phyloP scores from a whole-genome alignment of 2,888 invertebrate genomes.

The Uropetala carovei region DNA sequence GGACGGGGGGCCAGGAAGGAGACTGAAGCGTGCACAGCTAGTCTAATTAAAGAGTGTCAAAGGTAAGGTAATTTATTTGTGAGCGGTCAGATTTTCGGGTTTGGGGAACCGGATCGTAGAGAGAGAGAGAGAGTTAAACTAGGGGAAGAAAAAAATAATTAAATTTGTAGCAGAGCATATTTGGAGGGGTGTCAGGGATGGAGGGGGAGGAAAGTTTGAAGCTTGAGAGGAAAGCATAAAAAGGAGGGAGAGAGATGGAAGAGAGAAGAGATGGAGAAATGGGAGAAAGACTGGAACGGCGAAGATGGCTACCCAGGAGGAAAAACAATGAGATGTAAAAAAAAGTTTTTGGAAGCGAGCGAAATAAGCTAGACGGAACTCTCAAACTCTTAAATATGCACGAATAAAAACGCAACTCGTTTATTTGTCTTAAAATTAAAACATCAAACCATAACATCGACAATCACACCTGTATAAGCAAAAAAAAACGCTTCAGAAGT shows the following conservation, averaged over 20 bases:
- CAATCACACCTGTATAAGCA: too few relatives aligned
- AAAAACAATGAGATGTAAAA: too few relatives aligned
- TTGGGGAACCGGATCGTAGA: not conserved
- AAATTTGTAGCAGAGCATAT: not conserved
- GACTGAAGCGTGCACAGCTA: not conserved
- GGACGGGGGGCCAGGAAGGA: not conserved
- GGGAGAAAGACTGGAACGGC: not conserved
- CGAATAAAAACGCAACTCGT: too few relatives aligned
- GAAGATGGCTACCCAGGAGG: too few relatives aligned
- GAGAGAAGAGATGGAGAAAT: not conserved
- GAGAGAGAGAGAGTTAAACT: not conserved
- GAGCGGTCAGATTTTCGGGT: conserved; percentile 5
- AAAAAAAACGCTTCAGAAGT: too few relatives aligned
- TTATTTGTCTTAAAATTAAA: too few relatives aligned
- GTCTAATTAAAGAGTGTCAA: conserved; percentile 10
- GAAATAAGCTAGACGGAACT: too few relatives aligned
- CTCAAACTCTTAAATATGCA: too few relatives aligned
- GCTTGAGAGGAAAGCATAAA: not conserved
- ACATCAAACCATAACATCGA: too few relatives aligned
- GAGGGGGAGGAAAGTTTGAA: not conserved
- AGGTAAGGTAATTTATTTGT: conserved; percentile 14
- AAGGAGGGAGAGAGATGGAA: not conserved
- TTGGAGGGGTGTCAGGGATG: not conserved
- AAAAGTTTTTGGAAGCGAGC: too few relatives aligned
- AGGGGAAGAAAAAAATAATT: not conserved